A percentile compares a stretch with the other conserved stretches of the same genome.
Evolutionary conservation across 2,888 invertebrate species (phyloP).

Genomic region (Timandra comae): DNA sequence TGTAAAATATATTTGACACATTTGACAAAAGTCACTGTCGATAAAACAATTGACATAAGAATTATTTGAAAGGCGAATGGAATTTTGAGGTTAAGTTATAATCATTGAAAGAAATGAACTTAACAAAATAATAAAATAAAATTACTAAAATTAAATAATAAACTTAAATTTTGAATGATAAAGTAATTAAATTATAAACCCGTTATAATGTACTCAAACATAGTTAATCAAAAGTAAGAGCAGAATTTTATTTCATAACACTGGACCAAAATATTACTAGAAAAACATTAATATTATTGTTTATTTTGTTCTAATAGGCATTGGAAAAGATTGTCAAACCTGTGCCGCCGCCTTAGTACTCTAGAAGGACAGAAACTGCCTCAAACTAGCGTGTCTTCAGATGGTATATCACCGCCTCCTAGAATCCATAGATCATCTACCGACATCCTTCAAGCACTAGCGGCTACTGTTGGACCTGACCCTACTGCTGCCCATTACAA

Average conservation of each 20-base stretch:
- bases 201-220: constrained; percentile 22
- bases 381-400: constrained; percentile 42
- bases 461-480: constrained; percentile 86
- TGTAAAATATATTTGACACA: no score
- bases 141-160: no score
- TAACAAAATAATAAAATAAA: no score
- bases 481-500: constrained; percentile 92
- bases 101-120: no score
- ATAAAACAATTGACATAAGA: no score
- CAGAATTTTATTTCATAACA: not conserved
- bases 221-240: constrained; percentile 19
- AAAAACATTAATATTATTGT: no score
- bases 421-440: constrained; percentile 86
- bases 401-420: constrained; percentile 77
- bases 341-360: constrained; percentile 50
- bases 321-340: constrained; percentile 48
- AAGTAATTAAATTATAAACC: no score
- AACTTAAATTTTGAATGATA: no score
- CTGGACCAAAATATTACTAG: no score
- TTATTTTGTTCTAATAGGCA: constrained; percentile 37
- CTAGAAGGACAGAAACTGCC: constrained; percentile 61
- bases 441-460: constrained; percentile 87
- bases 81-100: no score
- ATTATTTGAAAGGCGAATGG: no score
- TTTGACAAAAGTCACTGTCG: no score